A percentile compares a stretch with the other conserved stretches of the same genome.
phyloP scores from a whole-genome alignment of 2,797 vertebrate species.

The Distichodus sexfasciatus region DNA sequence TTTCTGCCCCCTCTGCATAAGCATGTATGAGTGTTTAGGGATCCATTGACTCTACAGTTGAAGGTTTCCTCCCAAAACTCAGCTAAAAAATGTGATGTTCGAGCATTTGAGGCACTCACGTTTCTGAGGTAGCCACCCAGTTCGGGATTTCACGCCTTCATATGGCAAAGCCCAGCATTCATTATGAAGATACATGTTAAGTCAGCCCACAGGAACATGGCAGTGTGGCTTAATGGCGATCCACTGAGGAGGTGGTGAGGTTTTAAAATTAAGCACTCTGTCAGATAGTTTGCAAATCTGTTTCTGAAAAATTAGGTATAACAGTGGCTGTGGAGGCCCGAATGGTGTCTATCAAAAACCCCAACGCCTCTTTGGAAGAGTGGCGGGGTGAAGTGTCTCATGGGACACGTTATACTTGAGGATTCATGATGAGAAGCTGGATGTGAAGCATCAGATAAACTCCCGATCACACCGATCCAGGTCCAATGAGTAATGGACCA shows the following conservation, averaged over 20 bases:
- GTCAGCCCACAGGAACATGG: constrained; percentile 70
- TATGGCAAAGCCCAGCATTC: constrained; percentile 77
- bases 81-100: constrained; percentile 54
- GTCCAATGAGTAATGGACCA: constrained; percentile 77
- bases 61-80: constrained; percentile 72
- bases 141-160: constrained; percentile 69
- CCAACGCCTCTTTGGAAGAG: constrained; percentile 64
- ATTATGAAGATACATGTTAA: constrained; percentile 70
- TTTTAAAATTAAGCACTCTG: constrained; percentile 67
- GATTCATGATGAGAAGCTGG: constrained; percentile 75
- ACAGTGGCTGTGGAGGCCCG: constrained; percentile 69
- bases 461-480: constrained; percentile 79
- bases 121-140: constrained; percentile 66
- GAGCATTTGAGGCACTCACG: constrained; percentile 41
- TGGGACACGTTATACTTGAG: constrained; percentile 68
- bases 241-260: constrained; percentile 73
- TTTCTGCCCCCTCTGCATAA: neutral
- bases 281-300: constrained; percentile 72
- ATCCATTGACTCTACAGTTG: constrained; percentile 61
- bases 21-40: constrained; percentile 60
- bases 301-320: constrained; percentile 75
- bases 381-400: constrained; percentile 73
- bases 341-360: constrained; percentile 56
- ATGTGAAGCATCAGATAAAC: constrained; percentile 77
- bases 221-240: constrained; percentile 76